Conservation (phyloP, 1,140 invertebrate species). For the Nasonia vitripennis region DNA sequence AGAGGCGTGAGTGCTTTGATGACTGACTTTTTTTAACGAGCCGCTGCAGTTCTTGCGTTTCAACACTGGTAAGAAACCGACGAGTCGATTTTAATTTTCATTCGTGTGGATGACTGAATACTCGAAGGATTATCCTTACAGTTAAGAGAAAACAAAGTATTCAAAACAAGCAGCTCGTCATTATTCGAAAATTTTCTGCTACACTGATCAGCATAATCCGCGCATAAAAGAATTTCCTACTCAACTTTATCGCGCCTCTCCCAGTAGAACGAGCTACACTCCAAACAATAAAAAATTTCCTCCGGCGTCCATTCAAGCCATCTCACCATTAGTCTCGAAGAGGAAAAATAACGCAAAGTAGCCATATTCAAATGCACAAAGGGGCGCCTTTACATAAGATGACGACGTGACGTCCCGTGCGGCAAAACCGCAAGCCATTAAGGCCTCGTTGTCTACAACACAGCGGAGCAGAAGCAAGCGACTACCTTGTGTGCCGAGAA, state of each 20-base stretch:
- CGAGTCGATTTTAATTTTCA: not conserved
- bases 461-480: not conserved
- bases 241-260: not conserved
- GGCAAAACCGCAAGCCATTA: constrained; percentile 23
- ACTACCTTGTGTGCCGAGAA: not conserved
- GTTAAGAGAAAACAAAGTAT: not conserved
- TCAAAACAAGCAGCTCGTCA: not conserved
- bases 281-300: not conserved
- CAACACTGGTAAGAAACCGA: not conserved
- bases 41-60: not conserved
- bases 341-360: constrained; percentile 7
- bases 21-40: not conserved
- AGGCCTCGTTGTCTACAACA: constrained; percentile 20
- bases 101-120: no score
- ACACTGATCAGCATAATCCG: not conserved
- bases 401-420: not conserved
- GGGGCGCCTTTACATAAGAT: not conserved
- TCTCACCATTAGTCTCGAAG: not conserved
- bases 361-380: constrained; percentile 8
- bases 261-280: not conserved
- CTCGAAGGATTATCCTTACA: not conserved
- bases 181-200: not conserved
- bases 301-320: not conserved
- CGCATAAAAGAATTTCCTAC: not conserved
- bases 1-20: not conserved